Evolutionary conservation across 2,113 vertebrate species (phyloP).

Genomic region (Geococcyx californianus): DNA sequence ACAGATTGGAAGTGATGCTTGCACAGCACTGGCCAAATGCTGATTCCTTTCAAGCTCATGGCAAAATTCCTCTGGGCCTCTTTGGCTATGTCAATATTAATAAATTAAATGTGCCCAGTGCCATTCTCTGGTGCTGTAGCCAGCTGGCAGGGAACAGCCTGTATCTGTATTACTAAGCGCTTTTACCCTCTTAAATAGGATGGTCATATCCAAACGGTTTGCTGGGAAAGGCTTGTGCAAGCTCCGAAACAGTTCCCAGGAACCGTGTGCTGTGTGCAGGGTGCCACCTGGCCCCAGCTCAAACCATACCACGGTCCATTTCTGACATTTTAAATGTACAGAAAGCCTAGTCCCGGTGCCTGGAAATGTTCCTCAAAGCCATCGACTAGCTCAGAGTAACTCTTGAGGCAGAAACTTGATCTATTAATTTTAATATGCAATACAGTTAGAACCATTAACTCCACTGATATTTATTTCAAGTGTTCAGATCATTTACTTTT

Average conservation of each 20-base stretch:
- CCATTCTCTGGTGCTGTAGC: not conserved
- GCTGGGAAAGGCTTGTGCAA: not conserved
- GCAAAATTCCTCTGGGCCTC: constrained; percentile 34
- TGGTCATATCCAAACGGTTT: not conserved
- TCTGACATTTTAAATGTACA: not conserved
- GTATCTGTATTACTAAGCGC: not conserved
- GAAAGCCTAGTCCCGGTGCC: not conserved
- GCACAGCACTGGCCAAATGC: not conserved
- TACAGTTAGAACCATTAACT: not conserved
- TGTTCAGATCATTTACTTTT: not conserved
- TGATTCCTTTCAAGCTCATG: constrained; percentile 18
- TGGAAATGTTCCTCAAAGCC: not conserved
- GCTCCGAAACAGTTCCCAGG: not conserved
- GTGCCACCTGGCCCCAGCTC: not conserved
- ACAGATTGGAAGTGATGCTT: constrained; percentile 46
- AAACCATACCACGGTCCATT: not conserved
- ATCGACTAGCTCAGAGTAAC: not conserved
- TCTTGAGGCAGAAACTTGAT: not conserved
- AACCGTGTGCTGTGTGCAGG: not conserved
- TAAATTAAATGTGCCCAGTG: constrained; percentile 28
- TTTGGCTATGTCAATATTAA: constrained; percentile 6
- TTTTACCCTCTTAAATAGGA: not conserved
- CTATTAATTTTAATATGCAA: not conserved
- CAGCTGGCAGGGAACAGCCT: constrained; percentile 7
- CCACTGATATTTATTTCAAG: not conserved